Conservation (phyloP, 2,888 invertebrate genomes). For the Nectonema munidae region DNA sequence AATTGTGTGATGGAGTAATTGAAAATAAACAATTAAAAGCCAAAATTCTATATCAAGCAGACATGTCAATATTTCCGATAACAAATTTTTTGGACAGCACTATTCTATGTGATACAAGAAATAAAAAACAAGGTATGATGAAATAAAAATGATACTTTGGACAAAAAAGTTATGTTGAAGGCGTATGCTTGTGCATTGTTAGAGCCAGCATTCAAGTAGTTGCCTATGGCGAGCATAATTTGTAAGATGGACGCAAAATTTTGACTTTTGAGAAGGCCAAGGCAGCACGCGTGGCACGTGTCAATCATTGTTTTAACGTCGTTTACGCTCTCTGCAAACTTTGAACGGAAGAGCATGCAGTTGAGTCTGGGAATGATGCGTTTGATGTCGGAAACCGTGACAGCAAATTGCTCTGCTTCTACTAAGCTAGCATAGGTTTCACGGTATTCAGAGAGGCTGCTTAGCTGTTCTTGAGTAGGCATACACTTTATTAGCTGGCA, state of each 20-base stretch:
- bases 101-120: too few relatives aligned
- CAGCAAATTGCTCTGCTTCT: slow-evolving; percentile 73
- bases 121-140: too few relatives aligned
- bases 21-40: too few relatives aligned
- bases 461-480: slow-evolving; percentile 58
- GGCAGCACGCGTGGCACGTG: too few relatives aligned
- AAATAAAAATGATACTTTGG: slow-evolving; percentile 41
- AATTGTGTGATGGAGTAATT: too few relatives aligned
- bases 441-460: slow-evolving; percentile 43
- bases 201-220: slow-evolving; percentile 80
- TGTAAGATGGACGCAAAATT: slow-evolving; percentile 65
- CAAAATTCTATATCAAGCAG: too few relatives aligned
- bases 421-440: slow-evolving; percentile 32
- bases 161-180: slow-evolving; percentile 73
- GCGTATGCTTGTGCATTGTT: slow-evolving; percentile 69
- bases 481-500: slow-evolving; percentile 63
- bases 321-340: slow-evolving; percentile 47
- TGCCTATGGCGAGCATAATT: slow-evolving; percentile 54
- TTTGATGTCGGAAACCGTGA: slow-evolving; percentile 52
- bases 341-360: slow-evolving; percentile 56
- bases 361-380: slow-evolving; percentile 48
- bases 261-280: slow-evolving; percentile 32
- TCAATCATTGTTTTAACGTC: slow-evolving; percentile 56
- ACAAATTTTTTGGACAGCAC: too few relatives aligned
- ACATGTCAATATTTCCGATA: too few relatives aligned